Evolutionary conservation across 2,113 vertebrate genomes (phyloP), one percentile per base, ranked within the genome.

Genomic region (Verasper variegatus): DNA sequence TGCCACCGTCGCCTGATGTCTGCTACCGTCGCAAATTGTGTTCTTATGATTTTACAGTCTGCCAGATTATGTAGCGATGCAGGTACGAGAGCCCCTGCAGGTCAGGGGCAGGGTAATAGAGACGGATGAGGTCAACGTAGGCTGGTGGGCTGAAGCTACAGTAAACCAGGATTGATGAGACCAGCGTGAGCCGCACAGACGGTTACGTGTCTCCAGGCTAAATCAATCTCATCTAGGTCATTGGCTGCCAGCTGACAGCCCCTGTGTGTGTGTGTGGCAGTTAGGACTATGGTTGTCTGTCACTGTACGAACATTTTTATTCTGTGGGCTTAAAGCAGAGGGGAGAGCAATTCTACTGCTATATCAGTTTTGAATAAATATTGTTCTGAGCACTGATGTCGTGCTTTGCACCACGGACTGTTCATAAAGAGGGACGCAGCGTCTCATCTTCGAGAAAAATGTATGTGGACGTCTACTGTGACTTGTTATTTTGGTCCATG

Each of bases 191-290:
- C 51, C 42, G 62, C 24, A 37, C 52, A 45, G 18, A 23, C 68
- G 54, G 73, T 66, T 80, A 68, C 85, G 65, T 81, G 82, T 76
- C 65, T 81, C 73, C 65, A 76, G 61, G 87, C 85, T 84, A 67
- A 88, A 90, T 87, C 83, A 85, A 88, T 86, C 88, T 71, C 84
- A 92, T 89, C 71, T 90, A 88, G 89, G 88, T 90, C 89, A 88
- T 70, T 71, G 62, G 60, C 69, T 55, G 71, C 75, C 81, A 78
- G 67, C 58, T 65, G 73, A 61, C 52, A 73, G 58, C 40, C 40
- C 56, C 21, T 65, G 69, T 72, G 77, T 74, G 58, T 61, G 55
- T 66, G 68, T 62, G 69, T 73, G 66, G 60, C 54, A 64, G 66
- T 62, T 37, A 14, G 15, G 45, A 15, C 3, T 27, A 17, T 26